Evolutionary conservation across 2,797 vertebrate genomes (phyloP).

Genomic region (Semotilus atromaculatus): DNA sequence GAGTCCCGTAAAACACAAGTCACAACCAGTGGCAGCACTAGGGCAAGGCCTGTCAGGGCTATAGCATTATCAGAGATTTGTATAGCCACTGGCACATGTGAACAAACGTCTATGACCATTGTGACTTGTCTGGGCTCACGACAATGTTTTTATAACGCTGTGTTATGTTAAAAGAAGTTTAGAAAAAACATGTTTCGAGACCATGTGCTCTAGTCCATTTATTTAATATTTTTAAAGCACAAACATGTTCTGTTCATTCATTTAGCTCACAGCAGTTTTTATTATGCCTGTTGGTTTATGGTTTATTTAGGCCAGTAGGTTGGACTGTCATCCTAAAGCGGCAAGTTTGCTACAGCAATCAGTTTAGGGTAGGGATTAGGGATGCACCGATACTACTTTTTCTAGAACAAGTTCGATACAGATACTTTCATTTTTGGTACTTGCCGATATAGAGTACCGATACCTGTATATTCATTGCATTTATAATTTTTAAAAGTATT

Average conservation of each 20-base stretch:
- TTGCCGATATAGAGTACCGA: too few relatives aligned
- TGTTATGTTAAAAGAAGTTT: background rate
- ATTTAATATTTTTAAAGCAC: background rate
- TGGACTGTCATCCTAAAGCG: too few relatives aligned
- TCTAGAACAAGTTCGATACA: too few relatives aligned
- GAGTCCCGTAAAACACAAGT: background rate
- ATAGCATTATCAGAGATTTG: background rate
- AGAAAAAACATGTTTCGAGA: background rate
- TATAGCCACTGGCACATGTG: background rate
- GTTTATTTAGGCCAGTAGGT: too few relatives aligned
- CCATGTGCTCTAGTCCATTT: background rate
- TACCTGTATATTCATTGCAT: too few relatives aligned
- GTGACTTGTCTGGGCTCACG: background rate
- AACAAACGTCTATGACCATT: background rate
- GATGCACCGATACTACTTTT: too few relatives aligned
- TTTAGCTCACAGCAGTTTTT: background rate
- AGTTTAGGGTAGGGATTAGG: too few relatives aligned
- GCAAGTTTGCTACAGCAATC: background rate
- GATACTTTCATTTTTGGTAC: too few relatives aligned
- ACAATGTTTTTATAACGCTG: background rate
- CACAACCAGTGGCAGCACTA: background rate
- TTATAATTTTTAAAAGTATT: too few relatives aligned
- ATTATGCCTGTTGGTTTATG: too few relatives aligned
- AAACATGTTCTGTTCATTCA: background rate
- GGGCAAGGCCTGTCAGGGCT: too few relatives aligned